These are phyloP conservation scores for Steinernema khuongi DNA, from an alignment of 1,140 invertebrate species.

Conservation along the genomic window DNA sequence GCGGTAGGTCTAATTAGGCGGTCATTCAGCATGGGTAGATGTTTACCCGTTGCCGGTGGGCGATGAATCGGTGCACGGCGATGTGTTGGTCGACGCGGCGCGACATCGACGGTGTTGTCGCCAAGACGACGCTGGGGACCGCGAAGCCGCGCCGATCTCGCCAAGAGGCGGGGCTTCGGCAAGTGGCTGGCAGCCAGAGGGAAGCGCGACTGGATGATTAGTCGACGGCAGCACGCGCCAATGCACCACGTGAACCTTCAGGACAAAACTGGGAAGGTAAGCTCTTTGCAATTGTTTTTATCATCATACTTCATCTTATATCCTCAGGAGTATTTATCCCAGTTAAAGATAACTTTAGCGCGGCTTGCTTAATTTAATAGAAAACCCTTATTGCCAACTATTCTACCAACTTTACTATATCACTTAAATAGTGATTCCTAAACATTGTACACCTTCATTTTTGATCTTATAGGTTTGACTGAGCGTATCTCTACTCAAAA, in stretches of 20 bases:
- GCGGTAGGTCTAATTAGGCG: not conserved
- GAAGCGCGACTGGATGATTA: not conserved
- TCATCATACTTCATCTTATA: no score
- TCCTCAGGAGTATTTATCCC: no score
- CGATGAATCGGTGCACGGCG: slow-evolving; percentile 4
- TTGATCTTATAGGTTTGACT: no score
- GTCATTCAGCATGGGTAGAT: not conserved
- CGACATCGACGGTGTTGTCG: not conserved
- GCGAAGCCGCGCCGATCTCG: not conserved
- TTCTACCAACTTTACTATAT: no score
- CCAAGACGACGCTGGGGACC: not conserved
- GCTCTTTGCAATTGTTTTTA: not conserved
- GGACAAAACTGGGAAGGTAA: slow-evolving; percentile 9
- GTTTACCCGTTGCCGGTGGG: not conserved
- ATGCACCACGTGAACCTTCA: slow-evolving; percentile 8
- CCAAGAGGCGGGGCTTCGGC: not conserved
- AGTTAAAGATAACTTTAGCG: no score
- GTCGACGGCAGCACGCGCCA: not conserved
- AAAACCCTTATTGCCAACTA: no score
- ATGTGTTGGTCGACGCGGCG: slow-evolving; percentile 10
- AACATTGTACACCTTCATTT: no score
- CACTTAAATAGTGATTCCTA: no score
- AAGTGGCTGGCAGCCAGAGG: not conserved
- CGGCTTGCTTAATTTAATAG: no score
- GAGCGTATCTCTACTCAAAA: no score